Evolutionary conservation across 1,140 invertebrate species (phyloP).

Genomic region (Drosophila ficusphila): DNA sequence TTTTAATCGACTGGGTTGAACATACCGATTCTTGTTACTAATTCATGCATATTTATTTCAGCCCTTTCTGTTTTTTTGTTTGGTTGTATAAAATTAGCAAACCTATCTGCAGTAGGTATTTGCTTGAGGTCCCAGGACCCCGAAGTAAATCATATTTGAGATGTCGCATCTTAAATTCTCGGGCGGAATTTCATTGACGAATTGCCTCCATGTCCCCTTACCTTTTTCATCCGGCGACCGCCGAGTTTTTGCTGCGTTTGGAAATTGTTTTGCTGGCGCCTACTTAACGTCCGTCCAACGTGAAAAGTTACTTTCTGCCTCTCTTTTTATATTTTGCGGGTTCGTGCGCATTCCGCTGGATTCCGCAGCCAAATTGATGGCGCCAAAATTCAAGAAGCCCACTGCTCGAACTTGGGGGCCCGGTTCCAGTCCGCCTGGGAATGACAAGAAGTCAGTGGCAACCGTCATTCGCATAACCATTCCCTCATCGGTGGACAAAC

Average conservation of each 20-base stretch:
- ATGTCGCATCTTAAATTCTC: constrained; percentile 65
- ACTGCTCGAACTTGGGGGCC: constrained; percentile 13
- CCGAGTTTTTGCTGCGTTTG: constrained; percentile 41
- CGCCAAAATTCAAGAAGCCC: constrained; percentile 75
- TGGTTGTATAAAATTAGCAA: constrained; percentile 12
- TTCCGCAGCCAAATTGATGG: constrained; percentile 80
- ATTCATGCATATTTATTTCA: constrained; percentile 38
- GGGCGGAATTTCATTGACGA: constrained; percentile 76
- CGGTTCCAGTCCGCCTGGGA: constrained; percentile 30
- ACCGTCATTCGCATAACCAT: constrained; percentile 57
- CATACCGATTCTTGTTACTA: not conserved
- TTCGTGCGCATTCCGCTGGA: constrained; percentile 69
- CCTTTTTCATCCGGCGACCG: not conserved
- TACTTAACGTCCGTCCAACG: constrained; percentile 54
- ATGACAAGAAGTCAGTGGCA: constrained; percentile 22
- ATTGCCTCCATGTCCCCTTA: constrained; percentile 25
- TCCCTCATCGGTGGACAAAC: constrained; percentile 15
- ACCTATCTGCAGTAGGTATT: not conserved
- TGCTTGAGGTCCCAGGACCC: not conserved
- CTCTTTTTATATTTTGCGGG: constrained; percentile 17
- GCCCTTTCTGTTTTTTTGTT: not conserved
- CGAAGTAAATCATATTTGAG: constrained; percentile 70
- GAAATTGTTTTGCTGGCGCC: constrained; percentile 75
- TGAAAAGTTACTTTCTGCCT: constrained; percentile 55
- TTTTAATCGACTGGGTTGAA: not conserved